Percentiles rank a stretch among this genome's conserved stretches.
Conservation (phyloP, 2,113 vertebrate species). For the Phalacrocorax brasilianus region DNA sequence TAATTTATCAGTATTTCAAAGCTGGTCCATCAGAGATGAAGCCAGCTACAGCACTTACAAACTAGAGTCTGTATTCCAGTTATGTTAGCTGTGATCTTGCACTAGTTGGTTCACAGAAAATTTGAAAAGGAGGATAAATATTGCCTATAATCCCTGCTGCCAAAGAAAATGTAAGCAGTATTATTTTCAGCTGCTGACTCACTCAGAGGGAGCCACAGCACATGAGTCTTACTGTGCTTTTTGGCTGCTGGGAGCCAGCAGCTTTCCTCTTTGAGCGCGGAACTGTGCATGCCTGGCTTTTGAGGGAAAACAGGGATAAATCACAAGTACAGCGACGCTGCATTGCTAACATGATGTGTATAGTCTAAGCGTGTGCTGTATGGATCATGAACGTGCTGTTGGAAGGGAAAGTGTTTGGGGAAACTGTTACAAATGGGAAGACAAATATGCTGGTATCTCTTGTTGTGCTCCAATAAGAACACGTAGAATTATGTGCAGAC, state of each 20-base stretch:
- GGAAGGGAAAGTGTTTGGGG: neutral
- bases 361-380: neutral
- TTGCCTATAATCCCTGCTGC: neutral
- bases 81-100: neutral
- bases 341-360: neutral
- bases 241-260: conserved; percentile 8
- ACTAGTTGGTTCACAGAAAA: neutral
- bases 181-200: conserved; percentile 53
- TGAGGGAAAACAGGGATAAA: neutral
- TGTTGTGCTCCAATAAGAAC: neutral
- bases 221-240: neutral
- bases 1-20: neutral
- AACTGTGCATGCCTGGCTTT: neutral
- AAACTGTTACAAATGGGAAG: neutral
- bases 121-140: neutral
- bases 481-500: neutral
- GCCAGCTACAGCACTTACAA: neutral
- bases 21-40: neutral
- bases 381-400: neutral
- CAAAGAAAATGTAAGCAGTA: conserved; percentile 20
- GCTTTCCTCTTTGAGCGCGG: neutral
- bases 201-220: neutral
- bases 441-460: neutral
- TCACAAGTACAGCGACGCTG: neutral
- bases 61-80: neutral